phyloP scores from a whole-genome alignment of 2,888 invertebrate species.

The Deilephila elpenor region DNA sequence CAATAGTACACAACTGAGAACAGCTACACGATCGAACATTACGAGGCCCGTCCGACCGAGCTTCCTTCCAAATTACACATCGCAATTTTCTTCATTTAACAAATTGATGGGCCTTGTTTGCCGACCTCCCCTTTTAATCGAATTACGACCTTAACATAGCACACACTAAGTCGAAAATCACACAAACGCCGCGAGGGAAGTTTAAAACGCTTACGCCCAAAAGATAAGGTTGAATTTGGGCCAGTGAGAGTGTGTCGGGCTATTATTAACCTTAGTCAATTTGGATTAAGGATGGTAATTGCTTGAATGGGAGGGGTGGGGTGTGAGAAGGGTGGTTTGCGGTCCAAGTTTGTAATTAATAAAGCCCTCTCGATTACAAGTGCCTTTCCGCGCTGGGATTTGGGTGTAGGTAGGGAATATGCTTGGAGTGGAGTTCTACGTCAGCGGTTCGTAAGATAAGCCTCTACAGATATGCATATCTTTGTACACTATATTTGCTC shows the following conservation, averaged over 20 bases:
- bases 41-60: conserved; percentile 60
- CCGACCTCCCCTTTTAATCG: conserved; percentile 39
- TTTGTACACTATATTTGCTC: conserved; percentile 2
- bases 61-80: conserved; percentile 75
- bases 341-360: conserved; percentile 84
- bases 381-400: conserved; percentile 75
- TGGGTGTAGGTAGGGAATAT: conserved; percentile 41
- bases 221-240: conserved; percentile 78
- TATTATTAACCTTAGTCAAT: conserved; percentile 74
- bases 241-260: conserved; percentile 55
- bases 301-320: conserved; percentile 53
- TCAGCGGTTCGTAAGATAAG: conserved; percentile 25
- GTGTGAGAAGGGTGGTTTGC: conserved; percentile 62
- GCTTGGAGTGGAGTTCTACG: conserved; percentile 19
- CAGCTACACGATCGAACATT: conserved; percentile 52
- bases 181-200: conserved; percentile 38
- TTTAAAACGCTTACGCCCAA: conserved; percentile 72
- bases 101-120: conserved; percentile 77
- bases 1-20: conserved; percentile 63
- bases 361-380: conserved; percentile 84
- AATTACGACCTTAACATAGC: conserved; percentile 55
- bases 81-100: conserved; percentile 83
- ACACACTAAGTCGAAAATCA: conserved; percentile 60
- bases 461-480: conserved; percentile 15
- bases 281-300: conserved; percentile 67